phyloP scores from a whole-genome alignment of 1,140 invertebrate genomes.

The Alviniconcha marisindica region DNA sequence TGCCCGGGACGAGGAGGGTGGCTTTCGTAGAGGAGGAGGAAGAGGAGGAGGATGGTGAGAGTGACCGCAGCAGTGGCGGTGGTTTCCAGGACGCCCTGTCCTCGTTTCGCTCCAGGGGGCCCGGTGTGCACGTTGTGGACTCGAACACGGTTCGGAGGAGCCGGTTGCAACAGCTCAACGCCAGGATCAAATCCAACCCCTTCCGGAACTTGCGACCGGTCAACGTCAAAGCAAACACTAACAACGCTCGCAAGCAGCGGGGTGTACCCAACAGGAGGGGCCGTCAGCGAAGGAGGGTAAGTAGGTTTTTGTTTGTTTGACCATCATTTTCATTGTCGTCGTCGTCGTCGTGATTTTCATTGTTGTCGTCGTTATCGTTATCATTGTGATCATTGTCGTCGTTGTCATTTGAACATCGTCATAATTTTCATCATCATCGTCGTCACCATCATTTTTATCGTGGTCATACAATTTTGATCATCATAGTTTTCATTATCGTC shows the following conservation, averaged over 20 bases:
- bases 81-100: neutral
- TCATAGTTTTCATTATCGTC: no score
- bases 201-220: neutral
- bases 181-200: neutral
- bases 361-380: neutral
- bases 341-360: neutral
- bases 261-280: neutral
- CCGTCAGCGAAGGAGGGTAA: neutral
- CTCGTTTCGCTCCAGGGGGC: neutral
- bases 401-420: no score
- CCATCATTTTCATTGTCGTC: neutral
- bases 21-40: slow-evolving; percentile 21
- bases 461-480: no score
- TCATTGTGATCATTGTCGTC: no score
- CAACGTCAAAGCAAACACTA: neutral
- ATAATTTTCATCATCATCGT: no score
- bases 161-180: neutral
- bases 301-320: neutral
- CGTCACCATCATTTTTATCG: no score
- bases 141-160: neutral
- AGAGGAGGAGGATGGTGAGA: neutral
- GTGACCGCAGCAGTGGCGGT: neutral
- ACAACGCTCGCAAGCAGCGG: neutral
- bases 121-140: neutral
- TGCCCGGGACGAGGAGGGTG: neutral